Evolutionary conservation across 2,888 invertebrate genomes (phyloP).

Genomic region (Dromius quadrimaculatus): DNA sequence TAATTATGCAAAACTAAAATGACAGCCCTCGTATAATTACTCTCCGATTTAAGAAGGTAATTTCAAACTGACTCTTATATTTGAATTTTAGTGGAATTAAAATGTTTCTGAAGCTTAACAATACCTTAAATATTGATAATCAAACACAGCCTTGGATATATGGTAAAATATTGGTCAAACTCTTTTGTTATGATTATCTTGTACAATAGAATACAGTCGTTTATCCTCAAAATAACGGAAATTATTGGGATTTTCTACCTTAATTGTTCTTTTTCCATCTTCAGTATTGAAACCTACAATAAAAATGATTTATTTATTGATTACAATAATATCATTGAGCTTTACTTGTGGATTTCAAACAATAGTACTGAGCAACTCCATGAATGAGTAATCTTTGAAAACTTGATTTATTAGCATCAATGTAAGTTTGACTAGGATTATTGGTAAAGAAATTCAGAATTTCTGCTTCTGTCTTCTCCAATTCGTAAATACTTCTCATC

Average conservation of each 20-base stretch:
- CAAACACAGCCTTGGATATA: background rate
- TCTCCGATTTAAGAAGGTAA: too few species aligned
- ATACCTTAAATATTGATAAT: too few species aligned
- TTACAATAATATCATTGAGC: background rate
- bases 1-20: too few species aligned
- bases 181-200: slow-evolving; percentile 38
- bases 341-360: slow-evolving; percentile 60
- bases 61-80: too few species aligned
- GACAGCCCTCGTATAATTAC: too few species aligned
- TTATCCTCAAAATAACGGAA: background rate
- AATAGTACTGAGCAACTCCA: slow-evolving; percentile 63
- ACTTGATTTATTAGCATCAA: slow-evolving; percentile 59
- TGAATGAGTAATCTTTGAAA: slow-evolving; percentile 62
- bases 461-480: slow-evolving; percentile 31
- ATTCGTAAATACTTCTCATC: slow-evolving; percentile 24
- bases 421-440: slow-evolving; percentile 57
- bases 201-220: slow-evolving; percentile 8
- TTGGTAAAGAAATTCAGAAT: slow-evolving; percentile 27
- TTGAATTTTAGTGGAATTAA: too few species aligned
- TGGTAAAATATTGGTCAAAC: background rate
- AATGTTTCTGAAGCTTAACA: too few species aligned
- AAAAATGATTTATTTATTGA: background rate
- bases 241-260: slow-evolving; percentile 23
- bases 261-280: slow-evolving; percentile 35
- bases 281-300: slow-evolving; percentile 15